Percentiles rank a stretch among this genome's conserved stretches.
Evolutionary conservation across 1,140 invertebrate genomes (phyloP).

Genomic region (Tetragnatha versicolor): DNA sequence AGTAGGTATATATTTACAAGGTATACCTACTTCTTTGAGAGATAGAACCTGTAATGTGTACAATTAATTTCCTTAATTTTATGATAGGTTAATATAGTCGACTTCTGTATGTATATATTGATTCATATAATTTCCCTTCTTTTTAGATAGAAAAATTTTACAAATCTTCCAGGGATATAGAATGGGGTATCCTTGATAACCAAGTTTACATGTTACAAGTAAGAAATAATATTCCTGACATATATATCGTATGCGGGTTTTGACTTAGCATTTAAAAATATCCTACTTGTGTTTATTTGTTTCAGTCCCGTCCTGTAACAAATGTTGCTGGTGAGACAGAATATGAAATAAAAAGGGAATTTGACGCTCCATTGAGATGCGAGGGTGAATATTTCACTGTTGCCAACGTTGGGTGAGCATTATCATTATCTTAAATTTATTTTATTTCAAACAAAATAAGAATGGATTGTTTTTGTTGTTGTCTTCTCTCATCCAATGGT

Average conservation of each 20-base stretch:
- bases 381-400: slow-evolving; percentile 52
- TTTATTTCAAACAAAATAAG: too few relatives aligned
- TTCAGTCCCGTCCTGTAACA: slow-evolving; percentile 57
- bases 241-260: too few relatives aligned
- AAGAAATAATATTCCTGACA: background rate
- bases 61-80: too few relatives aligned
- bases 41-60: too few relatives aligned
- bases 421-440: background rate
- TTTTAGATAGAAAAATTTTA: slow-evolving; percentile 35
- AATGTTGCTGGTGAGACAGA: slow-evolving; percentile 21
- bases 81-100: too few relatives aligned
- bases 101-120: too few relatives aligned
- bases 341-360: slow-evolving; percentile 54
- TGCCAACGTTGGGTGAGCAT: slow-evolving; percentile 52
- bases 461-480: too few relatives aligned
- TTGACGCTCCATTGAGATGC: slow-evolving; percentile 33
- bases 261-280: background rate
- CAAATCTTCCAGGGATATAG: slow-evolving; percentile 51
- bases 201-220: slow-evolving; percentile 26
- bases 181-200: slow-evolving; percentile 53
- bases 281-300: background rate
- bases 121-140: background rate
- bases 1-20: too few relatives aligned
- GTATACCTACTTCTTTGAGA: too few relatives aligned
- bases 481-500: too few relatives aligned